These are phyloP conservation scores for Parnassius mnemosyne DNA, from an alignment of 2,888 invertebrate genomes.

Conservation along the genomic window DNA sequence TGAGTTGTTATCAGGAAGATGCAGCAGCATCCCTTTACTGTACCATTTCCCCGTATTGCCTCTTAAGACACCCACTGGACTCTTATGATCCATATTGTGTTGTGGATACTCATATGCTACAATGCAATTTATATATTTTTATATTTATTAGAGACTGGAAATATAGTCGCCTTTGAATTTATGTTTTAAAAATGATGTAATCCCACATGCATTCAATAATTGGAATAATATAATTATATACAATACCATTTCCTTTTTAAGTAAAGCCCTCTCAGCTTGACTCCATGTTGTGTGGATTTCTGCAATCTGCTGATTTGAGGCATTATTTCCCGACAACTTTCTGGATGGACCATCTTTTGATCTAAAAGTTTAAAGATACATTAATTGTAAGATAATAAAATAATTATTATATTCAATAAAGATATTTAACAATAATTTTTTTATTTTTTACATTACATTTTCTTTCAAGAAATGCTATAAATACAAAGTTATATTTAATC, in stretches of 20 bases:
- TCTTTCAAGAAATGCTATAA: too few species aligned
- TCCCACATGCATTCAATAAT: not conserved
- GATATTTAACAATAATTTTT: too few species aligned
- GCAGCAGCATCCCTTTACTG: too few species aligned
- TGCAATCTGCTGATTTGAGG: constrained; percentile 38
- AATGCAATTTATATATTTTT: too few species aligned
- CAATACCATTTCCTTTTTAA: constrained; percentile 79
- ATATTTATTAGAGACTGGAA: not conserved
- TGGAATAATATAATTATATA: not conserved
- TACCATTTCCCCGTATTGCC: too few species aligned
- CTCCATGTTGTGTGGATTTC: constrained; percentile 55
- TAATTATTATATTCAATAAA: too few species aligned
- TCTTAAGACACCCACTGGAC: too few species aligned
- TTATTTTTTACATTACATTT: too few species aligned
- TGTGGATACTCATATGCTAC: too few species aligned
- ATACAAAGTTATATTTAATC: too few species aligned
- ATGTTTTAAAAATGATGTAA: constrained; percentile 3
- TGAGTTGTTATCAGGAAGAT: too few species aligned
- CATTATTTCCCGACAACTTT: constrained; percentile 53
- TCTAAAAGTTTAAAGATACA: constrained; percentile 38
- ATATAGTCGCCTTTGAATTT: not conserved
- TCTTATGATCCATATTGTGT: too few species aligned
- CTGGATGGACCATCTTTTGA: constrained; percentile 49
- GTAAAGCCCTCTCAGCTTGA: constrained; percentile 73
- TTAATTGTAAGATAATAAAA: not conserved